These are phyloP conservation scores for Ennomos quercinarius DNA, from an alignment of 2,888 invertebrate genomes.

Conservation along the genomic window DNA sequence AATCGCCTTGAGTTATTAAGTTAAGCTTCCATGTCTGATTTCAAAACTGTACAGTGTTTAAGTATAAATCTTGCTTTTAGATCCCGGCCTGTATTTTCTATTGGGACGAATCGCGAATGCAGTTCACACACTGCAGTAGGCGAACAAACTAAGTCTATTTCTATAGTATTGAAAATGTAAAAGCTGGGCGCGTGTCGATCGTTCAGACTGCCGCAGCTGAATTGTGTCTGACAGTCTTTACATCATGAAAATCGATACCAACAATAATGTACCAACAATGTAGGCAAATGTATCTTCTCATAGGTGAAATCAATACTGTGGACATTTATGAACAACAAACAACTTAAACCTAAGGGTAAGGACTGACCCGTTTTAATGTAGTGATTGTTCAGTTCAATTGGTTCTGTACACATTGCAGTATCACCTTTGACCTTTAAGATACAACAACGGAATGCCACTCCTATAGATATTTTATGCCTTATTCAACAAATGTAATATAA, in stretches of 20 bases:
- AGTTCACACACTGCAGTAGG: conserved; percentile 16
- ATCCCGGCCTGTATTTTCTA: conserved; percentile 23
- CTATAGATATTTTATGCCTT: no score
- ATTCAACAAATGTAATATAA: no score
- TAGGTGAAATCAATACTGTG: no score
- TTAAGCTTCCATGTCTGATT: conserved; percentile 22
- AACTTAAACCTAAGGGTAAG: no score
- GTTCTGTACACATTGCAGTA: no score
- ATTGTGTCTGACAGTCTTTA: not conserved
- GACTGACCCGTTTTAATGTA: no score
- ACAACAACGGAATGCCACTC: no score
- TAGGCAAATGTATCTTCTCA: no score
- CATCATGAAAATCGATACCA: not conserved
- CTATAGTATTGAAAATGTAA: conserved; percentile 17
- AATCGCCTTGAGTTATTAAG: conserved; percentile 27
- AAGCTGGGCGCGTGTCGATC: conserved; percentile 14
- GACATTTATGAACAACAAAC: no score
- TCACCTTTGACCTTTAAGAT: no score
- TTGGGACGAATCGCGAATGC: conserved; percentile 23
- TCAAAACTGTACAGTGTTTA: conserved; percentile 7
- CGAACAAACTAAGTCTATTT: conserved; percentile 19
- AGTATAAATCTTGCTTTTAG: conserved; percentile 5
- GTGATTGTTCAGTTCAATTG: no score
- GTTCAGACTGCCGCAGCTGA: not conserved
- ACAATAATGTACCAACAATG: no score